Conservation (phyloP, 2,888 invertebrate genomes). For the Coenonympha arcania region DNA sequence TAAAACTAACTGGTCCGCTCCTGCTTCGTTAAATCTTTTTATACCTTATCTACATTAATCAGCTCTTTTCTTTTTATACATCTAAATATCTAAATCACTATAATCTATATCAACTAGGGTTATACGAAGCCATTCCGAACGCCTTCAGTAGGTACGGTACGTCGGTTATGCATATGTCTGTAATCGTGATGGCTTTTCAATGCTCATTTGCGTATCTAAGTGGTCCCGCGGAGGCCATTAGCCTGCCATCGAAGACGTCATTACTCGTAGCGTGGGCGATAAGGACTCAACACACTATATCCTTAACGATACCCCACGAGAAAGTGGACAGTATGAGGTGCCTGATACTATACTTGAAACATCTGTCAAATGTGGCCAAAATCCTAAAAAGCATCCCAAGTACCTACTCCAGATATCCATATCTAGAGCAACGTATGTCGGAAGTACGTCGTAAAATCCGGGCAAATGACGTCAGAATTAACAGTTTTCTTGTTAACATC, state of each 20-base stretch:
- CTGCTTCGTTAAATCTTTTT: no score
- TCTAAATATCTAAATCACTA: background rate
- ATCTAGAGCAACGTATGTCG: no score
- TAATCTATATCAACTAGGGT: background rate
- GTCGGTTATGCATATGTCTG: no score
- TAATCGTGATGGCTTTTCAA: constrained; percentile 56
- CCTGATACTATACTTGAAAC: constrained; percentile 33
- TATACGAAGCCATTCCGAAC: constrained; percentile 3
- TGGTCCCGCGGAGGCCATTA: constrained; percentile 70
- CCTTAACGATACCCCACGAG: constrained; percentile 56
- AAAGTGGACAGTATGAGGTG: constrained; percentile 56
- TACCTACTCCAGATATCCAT: no score
- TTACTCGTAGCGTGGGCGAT: constrained; percentile 67
- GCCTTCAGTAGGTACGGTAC: constrained; percentile 31
- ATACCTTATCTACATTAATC: no score
- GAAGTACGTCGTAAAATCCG: no score
- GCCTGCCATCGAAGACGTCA: constrained; percentile 68
- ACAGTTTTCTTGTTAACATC: background rate
- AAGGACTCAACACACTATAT: constrained; percentile 49
- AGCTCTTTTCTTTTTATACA: no score
- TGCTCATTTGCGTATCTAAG: constrained; percentile 75
- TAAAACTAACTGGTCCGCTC: no score
- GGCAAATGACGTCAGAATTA: background rate
- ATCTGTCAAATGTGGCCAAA: constrained; percentile 20
- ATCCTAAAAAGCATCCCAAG: no score